A percentile compares a stretch with the other conserved stretches of the same genome.
Evolutionary conservation across 2,797 vertebrate species (phyloP).

Genomic region (Trachurus trachurus): DNA sequence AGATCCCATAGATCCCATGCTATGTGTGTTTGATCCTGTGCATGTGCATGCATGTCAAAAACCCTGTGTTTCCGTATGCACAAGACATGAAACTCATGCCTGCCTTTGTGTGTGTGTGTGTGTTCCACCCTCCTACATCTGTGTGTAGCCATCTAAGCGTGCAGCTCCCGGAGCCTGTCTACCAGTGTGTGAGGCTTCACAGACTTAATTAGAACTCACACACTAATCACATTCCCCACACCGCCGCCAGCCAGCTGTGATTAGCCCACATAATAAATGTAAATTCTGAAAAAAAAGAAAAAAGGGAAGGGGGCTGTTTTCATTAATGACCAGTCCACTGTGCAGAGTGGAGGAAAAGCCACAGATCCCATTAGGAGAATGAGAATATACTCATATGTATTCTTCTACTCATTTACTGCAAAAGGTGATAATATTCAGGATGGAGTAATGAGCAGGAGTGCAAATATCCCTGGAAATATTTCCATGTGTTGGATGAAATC

Average conservation of each 20-base stretch:
- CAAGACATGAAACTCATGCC: not conserved
- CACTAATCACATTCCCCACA: constrained; percentile 81
- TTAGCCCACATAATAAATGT: constrained; percentile 78
- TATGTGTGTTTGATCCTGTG: not conserved
- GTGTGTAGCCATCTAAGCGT: constrained; percentile 56
- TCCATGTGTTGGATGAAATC: constrained; percentile 9
- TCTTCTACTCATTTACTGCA: constrained; percentile 55
- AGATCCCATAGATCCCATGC: constrained; percentile 11
- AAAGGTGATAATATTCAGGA: constrained; percentile 55
- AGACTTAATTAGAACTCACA: constrained; percentile 84
- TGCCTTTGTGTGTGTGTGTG: not conserved
- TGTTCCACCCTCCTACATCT: constrained; percentile 18
- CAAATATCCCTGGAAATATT: constrained; percentile 51
- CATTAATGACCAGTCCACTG: constrained; percentile 50
- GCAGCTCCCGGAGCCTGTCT: constrained; percentile 67
- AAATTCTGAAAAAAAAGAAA: constrained; percentile 50
- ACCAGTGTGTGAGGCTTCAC: constrained; percentile 73
- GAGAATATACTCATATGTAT: constrained; percentile 26
- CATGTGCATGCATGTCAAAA: not conserved
- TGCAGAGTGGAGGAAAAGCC: constrained; percentile 38
- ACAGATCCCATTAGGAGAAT: constrained; percentile 56
- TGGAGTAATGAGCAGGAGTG: constrained; percentile 59
- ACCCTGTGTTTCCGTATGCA: not conserved
- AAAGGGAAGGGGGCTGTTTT: constrained; percentile 6
- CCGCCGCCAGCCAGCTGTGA: constrained; percentile 71